Percentiles rank a stretch among this genome's conserved stretches.
phyloP scores from a whole-genome alignment of 64 coral and sea anemone genomes.

The Dendrophyllia cribrosa region DNA sequence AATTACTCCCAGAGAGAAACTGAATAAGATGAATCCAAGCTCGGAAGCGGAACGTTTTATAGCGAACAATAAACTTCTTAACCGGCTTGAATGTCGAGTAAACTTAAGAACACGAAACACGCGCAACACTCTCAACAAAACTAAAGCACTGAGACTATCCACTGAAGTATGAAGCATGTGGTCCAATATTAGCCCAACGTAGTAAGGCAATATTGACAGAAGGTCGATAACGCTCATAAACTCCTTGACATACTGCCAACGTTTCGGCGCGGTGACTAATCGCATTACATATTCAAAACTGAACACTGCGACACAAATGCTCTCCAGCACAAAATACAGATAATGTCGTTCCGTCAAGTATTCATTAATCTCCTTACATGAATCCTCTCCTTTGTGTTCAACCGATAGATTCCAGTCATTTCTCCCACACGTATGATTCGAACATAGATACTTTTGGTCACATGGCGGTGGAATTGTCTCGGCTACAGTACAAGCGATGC shows the following conservation, averaged over 20 bases:
- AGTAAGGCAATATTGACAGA: slow-evolving; percentile 85
- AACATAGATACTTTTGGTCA: slow-evolving; percentile 75
- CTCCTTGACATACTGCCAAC: slow-evolving; percentile 67
- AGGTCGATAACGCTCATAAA: slow-evolving; percentile 90
- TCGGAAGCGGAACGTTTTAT: slow-evolving; percentile 94
- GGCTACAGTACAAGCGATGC: slow-evolving; percentile 90
- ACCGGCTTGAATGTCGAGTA: slow-evolving; percentile 78
- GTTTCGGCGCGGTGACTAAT: slow-evolving; percentile 73
- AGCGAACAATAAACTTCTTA: slow-evolving; percentile 87
- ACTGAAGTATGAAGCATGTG: slow-evolving; percentile 48
- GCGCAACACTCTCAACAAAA: slow-evolving; percentile 80
- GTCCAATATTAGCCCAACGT: slow-evolving; percentile 66
- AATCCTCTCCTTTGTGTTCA: background rate
- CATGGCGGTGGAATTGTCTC: slow-evolving; percentile 84
- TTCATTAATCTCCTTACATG: slow-evolving; percentile 56
- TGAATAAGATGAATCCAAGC: slow-evolving; percentile 92
- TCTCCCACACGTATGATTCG: slow-evolving; percentile 50
- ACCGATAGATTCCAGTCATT: slow-evolving; percentile 34
- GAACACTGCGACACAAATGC: slow-evolving; percentile 77
- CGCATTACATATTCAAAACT: slow-evolving; percentile 79
- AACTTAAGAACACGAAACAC: slow-evolving; percentile 95
- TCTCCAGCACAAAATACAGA: slow-evolving; percentile 75
- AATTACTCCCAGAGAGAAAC: slow-evolving; percentile 85
- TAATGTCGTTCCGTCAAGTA: slow-evolving; percentile 37
- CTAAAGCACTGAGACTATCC: slow-evolving; percentile 77